Evolutionary conservation across 2,113 vertebrate species (phyloP).

Genomic region (Ciconia boyciana): DNA sequence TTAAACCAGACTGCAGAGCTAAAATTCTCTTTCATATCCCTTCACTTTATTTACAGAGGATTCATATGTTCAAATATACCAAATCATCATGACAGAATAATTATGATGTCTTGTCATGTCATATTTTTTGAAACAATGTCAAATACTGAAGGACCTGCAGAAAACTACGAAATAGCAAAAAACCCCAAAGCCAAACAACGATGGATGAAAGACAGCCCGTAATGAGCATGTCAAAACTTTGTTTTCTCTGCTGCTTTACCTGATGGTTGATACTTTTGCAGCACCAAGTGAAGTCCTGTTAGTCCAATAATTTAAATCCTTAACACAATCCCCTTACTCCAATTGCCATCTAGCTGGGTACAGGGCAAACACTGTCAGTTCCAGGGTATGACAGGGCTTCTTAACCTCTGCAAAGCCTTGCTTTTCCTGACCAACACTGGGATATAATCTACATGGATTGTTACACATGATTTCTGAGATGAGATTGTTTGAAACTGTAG

Average conservation of each 20-base stretch:
- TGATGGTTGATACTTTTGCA: neutral
- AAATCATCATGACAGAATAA: neutral
- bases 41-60: conserved; percentile 23
- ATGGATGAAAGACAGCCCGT: neutral
- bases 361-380: neutral
- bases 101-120: neutral
- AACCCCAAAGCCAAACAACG: neutral
- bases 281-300: neutral
- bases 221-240: neutral
- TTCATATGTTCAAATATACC: neutral
- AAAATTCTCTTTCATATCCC: conserved; percentile 5
- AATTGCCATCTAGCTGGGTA: neutral
- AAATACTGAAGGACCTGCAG: neutral
- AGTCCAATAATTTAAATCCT: neutral
- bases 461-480: neutral
- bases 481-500: neutral
- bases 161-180: neutral
- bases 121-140: conserved; percentile 13
- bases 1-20: conserved; percentile 8
- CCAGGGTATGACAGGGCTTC: neutral
- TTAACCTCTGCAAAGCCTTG: neutral
- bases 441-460: neutral
- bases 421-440: neutral
- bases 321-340: neutral
- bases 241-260: neutral